Percentiles rank a stretch among this genome's conserved stretches.
Evolutionary conservation across 2,888 invertebrate species (phyloP).

Genomic region (Calameuta filiformis): DNA sequence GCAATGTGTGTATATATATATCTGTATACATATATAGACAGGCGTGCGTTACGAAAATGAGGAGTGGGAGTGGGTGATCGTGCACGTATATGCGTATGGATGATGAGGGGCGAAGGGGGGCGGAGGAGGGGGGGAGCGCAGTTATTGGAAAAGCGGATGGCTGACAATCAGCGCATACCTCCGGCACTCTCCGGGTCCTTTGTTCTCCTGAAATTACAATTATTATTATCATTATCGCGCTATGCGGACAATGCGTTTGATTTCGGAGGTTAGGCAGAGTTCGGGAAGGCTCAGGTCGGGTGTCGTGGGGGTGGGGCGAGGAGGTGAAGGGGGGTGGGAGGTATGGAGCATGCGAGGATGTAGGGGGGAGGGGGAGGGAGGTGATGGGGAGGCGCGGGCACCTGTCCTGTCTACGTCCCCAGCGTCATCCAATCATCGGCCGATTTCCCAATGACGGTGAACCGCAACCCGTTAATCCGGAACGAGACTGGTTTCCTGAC

Average conservation of each 20-base stretch:
- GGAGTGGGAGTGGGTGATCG: no score
- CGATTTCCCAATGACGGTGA: neutral
- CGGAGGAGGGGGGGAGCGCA: slow-evolving; percentile 2
- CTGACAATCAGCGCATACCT: slow-evolving; percentile 47
- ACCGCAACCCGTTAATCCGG: neutral
- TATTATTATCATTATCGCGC: slow-evolving; percentile 63
- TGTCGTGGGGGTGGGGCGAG: neutral
- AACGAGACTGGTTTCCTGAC: neutral
- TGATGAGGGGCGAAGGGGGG: neutral
- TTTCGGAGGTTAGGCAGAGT: slow-evolving; percentile 30
- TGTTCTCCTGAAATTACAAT: slow-evolving; percentile 62
- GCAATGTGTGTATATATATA: no score
- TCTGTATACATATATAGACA: no score
- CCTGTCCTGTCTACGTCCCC: no score
- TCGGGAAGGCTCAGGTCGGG: slow-evolving; percentile 23
- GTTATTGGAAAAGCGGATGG: slow-evolving; percentile 45
- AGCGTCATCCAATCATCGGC: neutral
- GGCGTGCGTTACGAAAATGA: no score
- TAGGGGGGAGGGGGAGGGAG: no score
- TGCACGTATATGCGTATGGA: no score
- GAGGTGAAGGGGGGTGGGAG: no score
- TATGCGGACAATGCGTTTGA: slow-evolving; percentile 62
- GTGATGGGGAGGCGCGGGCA: no score
- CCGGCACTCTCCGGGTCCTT: slow-evolving; percentile 49
- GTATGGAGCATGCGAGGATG: no score